phyloP scores from a whole-genome alignment of 2,113 vertebrate genomes.

The Mesoclemmys tuberculata region DNA sequence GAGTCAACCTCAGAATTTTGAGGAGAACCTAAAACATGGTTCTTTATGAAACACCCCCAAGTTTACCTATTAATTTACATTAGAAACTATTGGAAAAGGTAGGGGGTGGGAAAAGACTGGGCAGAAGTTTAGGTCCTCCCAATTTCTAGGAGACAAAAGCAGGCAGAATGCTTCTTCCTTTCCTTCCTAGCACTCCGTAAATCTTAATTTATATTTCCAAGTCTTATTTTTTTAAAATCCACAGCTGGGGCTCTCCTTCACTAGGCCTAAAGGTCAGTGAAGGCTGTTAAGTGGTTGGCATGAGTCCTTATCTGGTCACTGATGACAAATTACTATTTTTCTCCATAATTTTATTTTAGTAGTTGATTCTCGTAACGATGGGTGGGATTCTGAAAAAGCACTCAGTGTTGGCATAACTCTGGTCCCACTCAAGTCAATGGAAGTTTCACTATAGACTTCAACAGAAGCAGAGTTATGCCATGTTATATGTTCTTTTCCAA shows the following conservation, averaged over 20 bases:
- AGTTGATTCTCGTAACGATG: not conserved
- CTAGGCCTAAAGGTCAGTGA: not conserved
- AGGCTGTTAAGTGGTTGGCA: not conserved
- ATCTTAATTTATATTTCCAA: not conserved
- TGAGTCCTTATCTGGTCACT: not conserved
- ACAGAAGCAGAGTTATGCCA: not conserved
- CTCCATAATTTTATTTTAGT: not conserved
- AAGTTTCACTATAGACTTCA: not conserved
- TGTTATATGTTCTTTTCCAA: not conserved
- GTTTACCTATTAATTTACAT: not conserved
- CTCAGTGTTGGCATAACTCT: not conserved
- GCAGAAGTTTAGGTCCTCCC: not conserved
- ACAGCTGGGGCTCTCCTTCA: not conserved
- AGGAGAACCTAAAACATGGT: not conserved
- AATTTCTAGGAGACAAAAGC: not conserved
- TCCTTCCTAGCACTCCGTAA: not conserved
- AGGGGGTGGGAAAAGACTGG: not conserved
- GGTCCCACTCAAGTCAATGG: not conserved
- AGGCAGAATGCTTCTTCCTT: not conserved
- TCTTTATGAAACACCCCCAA: not conserved
- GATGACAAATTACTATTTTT: not conserved
- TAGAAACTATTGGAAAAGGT: not conserved
- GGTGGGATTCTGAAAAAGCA: not conserved
- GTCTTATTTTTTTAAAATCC: not conserved
- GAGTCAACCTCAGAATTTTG: not conserved